Base-by-base conservation (phyloP, 2,888 invertebrate genomes). In the Nasonovia ribisnigri region DNA sequence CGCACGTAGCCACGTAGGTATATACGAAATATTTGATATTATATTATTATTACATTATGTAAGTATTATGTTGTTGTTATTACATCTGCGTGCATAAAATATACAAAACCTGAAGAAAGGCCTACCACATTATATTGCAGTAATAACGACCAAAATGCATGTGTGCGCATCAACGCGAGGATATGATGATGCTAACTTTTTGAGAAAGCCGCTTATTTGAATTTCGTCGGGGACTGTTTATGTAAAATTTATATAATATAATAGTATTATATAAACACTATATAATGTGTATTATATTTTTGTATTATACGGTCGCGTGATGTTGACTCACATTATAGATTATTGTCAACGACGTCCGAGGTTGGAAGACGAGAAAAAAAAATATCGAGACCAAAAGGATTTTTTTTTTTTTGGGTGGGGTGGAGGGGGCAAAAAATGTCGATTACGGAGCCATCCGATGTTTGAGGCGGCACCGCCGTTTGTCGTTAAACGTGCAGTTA, bases 141-240 rank as follows among this genome's bases (percentile, higher is more conserved):
- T 77, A 77, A 77, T 57, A 57, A 77, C 77, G 36, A 36, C 8
- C 20, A 8, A 77, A 77, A 36, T 2, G 77, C 36, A 77, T 77
- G 36, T 36, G 20, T 20, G 8, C 8, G 36, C 77, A 77, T 77
- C 20, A 20, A 8, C 20, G 8, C 77, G 8, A 77, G 36, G 77
- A 77, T 67, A 67, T 67, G n/a, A 67, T 77, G 77, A 77, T 77
- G 36, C 36, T 77, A 36, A 77, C 77, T 77, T 77, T 77, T 77
- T 8, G 77, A 36, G 8, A 77, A 57, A 77, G 20, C 77, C 77
- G 36, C 36, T 36, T 36, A 77, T 77, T 77, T 36, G 77, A 20
- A 20, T 36, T 36, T 77, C 36, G 77, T 77, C 77, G 36, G 36
- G 20, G 36, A 36, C 36, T 20, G 77, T 77, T 77, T 20, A 36